Evolutionary conservation across 1,140 invertebrate genomes (phyloP).

Genomic region (Protaetia brevitarsis): DNA sequence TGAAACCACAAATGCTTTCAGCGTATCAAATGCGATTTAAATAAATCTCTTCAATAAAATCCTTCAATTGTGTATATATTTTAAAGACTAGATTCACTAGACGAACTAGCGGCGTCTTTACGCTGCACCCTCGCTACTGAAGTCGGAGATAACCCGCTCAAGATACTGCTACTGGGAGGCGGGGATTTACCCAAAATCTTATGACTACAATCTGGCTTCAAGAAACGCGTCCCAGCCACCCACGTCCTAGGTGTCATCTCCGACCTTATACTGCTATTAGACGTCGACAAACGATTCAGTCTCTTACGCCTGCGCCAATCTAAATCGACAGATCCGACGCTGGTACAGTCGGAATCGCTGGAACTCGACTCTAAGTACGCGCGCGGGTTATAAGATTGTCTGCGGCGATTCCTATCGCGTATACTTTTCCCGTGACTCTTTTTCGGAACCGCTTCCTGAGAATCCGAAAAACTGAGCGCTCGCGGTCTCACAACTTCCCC

Average conservation of each 20-base stretch:
- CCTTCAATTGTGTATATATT: slow-evolving; percentile 26
- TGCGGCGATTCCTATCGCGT: slow-evolving; percentile 52
- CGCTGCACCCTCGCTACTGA: slow-evolving; percentile 43
- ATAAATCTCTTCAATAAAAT: no score
- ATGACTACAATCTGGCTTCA: slow-evolving; percentile 38
- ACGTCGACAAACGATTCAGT: slow-evolving; percentile 41
- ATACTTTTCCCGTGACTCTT: slow-evolving; percentile 44
- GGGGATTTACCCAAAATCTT: slow-evolving; percentile 45
- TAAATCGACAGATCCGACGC: slow-evolving; percentile 46
- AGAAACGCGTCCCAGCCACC: slow-evolving; percentile 37
- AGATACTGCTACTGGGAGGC: slow-evolving; percentile 45
- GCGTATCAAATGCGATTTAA: no score
- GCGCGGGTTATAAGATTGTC: slow-evolving; percentile 56
- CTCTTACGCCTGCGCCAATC: slow-evolving; percentile 45
- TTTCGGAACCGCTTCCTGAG: slow-evolving; percentile 39
- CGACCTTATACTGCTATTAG: slow-evolving; percentile 46
- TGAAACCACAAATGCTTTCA: no score
- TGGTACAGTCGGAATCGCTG: slow-evolving; percentile 43
- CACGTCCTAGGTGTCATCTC: slow-evolving; percentile 39
- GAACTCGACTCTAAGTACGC: slow-evolving; percentile 49
- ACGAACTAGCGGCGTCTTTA: slow-evolving; percentile 35
- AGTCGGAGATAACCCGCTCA: slow-evolving; percentile 47
- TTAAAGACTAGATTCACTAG: slow-evolving; percentile 46
- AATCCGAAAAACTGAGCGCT: slow-evolving; percentile 43
- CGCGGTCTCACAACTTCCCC: slow-evolving; percentile 33